These are phyloP conservation scores for Sinocyclocheilus anshuiensis DNA, from an alignment of 2,113 vertebrate genomes.

Conservation along the genomic window DNA sequence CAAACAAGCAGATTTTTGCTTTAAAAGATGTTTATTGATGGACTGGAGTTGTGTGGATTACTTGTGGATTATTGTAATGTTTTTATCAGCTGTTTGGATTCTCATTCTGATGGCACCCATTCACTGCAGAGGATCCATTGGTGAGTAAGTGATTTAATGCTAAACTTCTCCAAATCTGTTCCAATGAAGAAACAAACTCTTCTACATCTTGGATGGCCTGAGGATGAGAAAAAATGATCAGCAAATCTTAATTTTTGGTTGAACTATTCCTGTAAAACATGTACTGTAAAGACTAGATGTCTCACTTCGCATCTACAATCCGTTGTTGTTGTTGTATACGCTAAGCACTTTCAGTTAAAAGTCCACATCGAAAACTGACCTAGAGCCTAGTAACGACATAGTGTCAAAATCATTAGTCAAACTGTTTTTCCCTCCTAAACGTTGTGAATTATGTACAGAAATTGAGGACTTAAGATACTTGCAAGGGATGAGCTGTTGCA, in stretches of 20 bases:
- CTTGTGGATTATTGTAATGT: too few relatives aligned
- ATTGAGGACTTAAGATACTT: background rate
- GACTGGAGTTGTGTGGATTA: too few relatives aligned
- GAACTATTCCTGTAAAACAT: background rate
- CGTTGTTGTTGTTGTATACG: background rate
- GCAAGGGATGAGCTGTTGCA: conserved; percentile 1
- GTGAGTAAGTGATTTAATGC: too few relatives aligned
- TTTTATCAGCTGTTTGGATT: too few relatives aligned
- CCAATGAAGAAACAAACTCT: too few relatives aligned
- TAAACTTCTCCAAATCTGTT: too few relatives aligned
- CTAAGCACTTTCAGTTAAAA: background rate
- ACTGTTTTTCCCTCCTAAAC: background rate
- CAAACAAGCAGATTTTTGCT: too few relatives aligned
- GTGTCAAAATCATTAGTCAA: background rate
- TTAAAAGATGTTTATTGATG: too few relatives aligned
- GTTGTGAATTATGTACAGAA: conserved; percentile 8
- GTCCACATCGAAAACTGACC: conserved; percentile 8
- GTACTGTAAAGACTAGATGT: background rate
- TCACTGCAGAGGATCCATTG: too few relatives aligned
- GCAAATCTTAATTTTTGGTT: background rate
- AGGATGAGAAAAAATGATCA: background rate
- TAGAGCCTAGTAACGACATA: background rate
- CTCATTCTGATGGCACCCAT: too few relatives aligned
- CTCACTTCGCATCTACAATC: background rate
- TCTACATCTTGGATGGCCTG: too few relatives aligned